phyloP scores from a whole-genome alignment of 2,113 vertebrate species.

The Cyprinodon variegatus region DNA sequence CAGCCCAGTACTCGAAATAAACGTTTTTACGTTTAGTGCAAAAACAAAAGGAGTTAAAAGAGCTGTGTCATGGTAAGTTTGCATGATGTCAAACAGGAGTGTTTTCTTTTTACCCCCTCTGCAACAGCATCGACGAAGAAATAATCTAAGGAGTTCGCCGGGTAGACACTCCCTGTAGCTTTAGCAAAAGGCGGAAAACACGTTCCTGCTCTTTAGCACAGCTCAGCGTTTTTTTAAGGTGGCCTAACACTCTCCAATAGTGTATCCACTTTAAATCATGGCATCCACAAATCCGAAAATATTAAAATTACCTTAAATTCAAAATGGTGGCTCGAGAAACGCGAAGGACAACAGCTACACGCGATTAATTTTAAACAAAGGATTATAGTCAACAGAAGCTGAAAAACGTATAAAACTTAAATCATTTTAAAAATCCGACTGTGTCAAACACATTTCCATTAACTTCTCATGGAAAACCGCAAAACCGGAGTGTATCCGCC shows the following conservation, averaged over 20 bases:
- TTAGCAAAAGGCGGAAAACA: neutral
- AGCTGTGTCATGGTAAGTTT: neutral
- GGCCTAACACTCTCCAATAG: no score
- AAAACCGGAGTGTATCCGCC: conserved; percentile 81
- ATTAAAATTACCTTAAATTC: conserved; percentile 26
- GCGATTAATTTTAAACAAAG: neutral
- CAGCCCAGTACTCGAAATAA: no score
- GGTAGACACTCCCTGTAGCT: neutral
- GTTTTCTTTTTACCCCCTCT: neutral
- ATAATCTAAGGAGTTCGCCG: neutral
- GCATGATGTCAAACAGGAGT: neutral
- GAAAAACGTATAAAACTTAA: neutral
- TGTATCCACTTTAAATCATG: neutral
- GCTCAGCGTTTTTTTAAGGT: neutral
- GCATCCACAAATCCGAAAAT: neutral
- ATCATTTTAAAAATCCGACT: neutral
- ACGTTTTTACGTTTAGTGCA: neutral
- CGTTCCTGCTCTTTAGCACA: neutral
- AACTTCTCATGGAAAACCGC: conserved; percentile 28
- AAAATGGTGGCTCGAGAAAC: conserved; percentile 66
- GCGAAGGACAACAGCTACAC: neutral
- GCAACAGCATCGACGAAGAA: neutral
- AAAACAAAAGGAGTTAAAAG: neutral
- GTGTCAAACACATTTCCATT: neutral
- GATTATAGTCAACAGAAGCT: neutral